Percentiles rank a stretch among this genome's conserved stretches.
phyloP scores from a whole-genome alignment of 1,140 invertebrate genomes.

The Matsumurasca onukii region DNA sequence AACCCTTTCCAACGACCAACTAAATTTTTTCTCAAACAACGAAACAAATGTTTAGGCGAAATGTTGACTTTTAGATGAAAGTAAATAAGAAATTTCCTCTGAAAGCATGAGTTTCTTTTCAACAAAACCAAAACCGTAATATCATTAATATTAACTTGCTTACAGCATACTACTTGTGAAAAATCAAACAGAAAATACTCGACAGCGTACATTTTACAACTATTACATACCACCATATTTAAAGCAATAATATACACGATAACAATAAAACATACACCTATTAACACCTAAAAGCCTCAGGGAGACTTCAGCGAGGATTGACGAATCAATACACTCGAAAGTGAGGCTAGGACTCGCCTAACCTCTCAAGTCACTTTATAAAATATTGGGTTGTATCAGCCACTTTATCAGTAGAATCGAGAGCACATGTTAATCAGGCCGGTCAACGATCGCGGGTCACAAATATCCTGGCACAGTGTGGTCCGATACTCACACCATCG shows the following conservation, averaged over 20 bases:
- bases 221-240: slow-evolving; percentile 1
- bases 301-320: slow-evolving; percentile 11
- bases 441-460: slow-evolving; percentile 47
- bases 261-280: slow-evolving; percentile 26
- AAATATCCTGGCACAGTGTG: slow-evolving; percentile 44
- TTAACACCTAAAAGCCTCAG: slow-evolving; percentile 19
- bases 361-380: slow-evolving; percentile 31
- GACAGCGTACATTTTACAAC: background rate
- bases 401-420: slow-evolving; percentile 32
- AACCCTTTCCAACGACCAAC: slow-evolving; percentile 74
- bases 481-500: slow-evolving; percentile 53
- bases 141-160: background rate
- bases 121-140: background rate
- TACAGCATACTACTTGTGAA: background rate
- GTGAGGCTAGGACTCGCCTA: background rate
- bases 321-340: slow-evolving; percentile 17
- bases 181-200: slow-evolving; percentile 7
- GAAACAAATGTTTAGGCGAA: slow-evolving; percentile 42
- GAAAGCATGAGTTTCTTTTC: background rate
- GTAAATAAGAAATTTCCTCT: slow-evolving; percentile 1
- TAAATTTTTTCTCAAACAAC: slow-evolving; percentile 64
- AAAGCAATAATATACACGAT: slow-evolving; percentile 39
- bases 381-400: slow-evolving; percentile 29
- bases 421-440: slow-evolving; percentile 41
- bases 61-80: background rate